These are phyloP conservation scores for Madoqua kirkii DNA, from an alignment of 2,113 vertebrate genomes.

Conservation along the genomic window DNA sequence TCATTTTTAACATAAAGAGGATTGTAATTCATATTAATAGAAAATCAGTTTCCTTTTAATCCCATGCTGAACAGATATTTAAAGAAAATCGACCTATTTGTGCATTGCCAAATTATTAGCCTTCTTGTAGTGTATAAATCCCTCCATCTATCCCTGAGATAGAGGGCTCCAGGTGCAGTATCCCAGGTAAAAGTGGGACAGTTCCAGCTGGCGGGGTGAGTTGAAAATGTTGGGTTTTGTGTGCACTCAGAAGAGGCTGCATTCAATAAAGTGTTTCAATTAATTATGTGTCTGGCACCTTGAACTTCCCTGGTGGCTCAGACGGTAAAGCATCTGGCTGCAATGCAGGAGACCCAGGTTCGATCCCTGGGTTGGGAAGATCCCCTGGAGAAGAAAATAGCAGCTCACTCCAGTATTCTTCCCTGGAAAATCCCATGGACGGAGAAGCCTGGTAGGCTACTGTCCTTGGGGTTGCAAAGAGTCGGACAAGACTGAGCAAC, in stretches of 20 bases:
- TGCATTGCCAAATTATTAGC: not conserved
- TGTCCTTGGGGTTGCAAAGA: too few species aligned
- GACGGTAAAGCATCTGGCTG: too few species aligned
- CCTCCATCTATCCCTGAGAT: not conserved
- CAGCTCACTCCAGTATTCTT: too few species aligned
- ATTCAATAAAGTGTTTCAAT: not conserved
- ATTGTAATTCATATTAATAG: constrained; percentile 27
- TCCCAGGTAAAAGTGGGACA: not conserved
- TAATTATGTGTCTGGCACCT: not conserved
- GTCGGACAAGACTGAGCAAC: too few species aligned
- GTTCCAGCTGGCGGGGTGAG: not conserved
- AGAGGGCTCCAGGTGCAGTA: not conserved
- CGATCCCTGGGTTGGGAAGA: too few species aligned
- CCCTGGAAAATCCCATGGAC: too few species aligned
- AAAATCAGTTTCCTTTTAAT: constrained; percentile 8
- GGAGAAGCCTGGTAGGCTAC: too few species aligned
- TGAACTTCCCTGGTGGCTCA: too few species aligned
- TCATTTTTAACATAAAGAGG: constrained; percentile 34
- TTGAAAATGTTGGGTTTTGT: not conserved
- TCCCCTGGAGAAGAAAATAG: too few species aligned
- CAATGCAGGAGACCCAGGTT: too few species aligned
- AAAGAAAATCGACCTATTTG: constrained; percentile 28
- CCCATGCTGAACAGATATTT: constrained; percentile 4
- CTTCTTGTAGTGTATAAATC: not conserved
- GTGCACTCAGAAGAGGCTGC: not conserved